Base-by-base conservation (phyloP, 2,113 vertebrate species). In the Chlorodrepanis virens region DNA sequence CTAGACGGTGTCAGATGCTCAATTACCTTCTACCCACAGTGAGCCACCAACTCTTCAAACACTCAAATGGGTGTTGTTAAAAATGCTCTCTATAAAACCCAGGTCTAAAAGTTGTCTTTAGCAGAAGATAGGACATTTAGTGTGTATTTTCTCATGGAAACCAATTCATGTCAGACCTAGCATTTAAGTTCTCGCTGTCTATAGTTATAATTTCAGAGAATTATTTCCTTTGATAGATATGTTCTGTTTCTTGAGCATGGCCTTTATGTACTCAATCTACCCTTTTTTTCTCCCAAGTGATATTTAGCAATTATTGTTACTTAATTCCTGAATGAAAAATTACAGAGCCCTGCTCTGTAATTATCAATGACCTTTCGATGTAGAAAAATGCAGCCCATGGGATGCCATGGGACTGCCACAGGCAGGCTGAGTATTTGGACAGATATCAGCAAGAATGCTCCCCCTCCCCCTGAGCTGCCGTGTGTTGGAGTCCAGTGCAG, bases 241-340 rank as follows among this genome's bases (percentile, higher is more conserved):
- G 9, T 35, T 89, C 69, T 72, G 45, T 37, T 64, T 84, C 53
- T 75, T 80, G 59, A 76, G 17, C 39, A 79, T 72, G 70, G 40
- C 49, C 74, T 86, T 69, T 74, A 65, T 79, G 70, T 50, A 71
- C 14, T 87, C 77, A 49, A 27, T 75, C 40, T 82, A 87, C 33
- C 25, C 33, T 12, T 76, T 92, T 88, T 67, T 84, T 19, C 50
- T 95, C 75, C 42, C 39, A 74, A 74, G 49, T 59, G 81, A 74
- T 95, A 79, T 84, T 89, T 94, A 89, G 61, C 83, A 89, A 79
- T 88, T 94, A 83, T 80, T 84, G 59, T 89, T 91, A 83, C 81
- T 96, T 95, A 94, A 96, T 85, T 95, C 91, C 70, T 93, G 63
- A 77, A 95, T 83, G 77, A 94, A 95, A 93, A 94, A 90, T 95